phyloP scores from a whole-genome alignment of 92 coral and sea anemone species.

The Montipora capitata region DNA sequence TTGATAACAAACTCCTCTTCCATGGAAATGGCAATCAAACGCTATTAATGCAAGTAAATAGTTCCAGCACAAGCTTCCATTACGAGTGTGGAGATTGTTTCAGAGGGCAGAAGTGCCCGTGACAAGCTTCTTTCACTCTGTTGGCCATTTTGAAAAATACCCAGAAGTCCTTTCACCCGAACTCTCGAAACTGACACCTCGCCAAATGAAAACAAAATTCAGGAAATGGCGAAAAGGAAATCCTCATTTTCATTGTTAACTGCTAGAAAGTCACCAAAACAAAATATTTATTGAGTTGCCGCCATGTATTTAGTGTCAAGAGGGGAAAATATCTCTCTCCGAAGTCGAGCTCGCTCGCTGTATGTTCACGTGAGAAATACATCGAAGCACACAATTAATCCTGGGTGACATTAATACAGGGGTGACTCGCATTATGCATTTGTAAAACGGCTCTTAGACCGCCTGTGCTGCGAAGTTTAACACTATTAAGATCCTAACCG shows the following conservation, averaged over 20 bases:
- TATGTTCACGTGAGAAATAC: no score
- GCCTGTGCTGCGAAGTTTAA: conserved; percentile 3
- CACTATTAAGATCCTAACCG: neutral
- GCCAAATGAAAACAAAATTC: no score
- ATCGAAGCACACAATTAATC: no score
- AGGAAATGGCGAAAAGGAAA: neutral
- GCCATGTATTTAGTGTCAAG: neutral
- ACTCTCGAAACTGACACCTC: neutral
- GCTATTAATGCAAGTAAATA: neutral
- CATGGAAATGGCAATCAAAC: neutral
- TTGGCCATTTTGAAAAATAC: conserved; percentile 41
- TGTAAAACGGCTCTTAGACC: neutral
- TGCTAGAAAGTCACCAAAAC: neutral
- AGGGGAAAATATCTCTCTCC: neutral
- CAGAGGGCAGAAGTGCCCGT: no score
- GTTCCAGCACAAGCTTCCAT: no score
- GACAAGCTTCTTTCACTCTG: neutral
- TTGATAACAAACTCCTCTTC: conserved; percentile 74
- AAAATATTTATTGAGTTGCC: neutral
- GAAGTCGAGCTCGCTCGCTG: neutral
- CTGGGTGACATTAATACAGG: neutral
- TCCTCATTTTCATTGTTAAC: neutral
- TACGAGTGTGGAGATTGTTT: no score
- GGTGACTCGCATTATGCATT: neutral
- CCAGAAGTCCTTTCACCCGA: conserved; percentile 27